Evolutionary conservation across 2,113 vertebrate species (phyloP), one percentile per base, ranked within the genome.

Genomic region (Seriola quinqueradiata): DNA sequence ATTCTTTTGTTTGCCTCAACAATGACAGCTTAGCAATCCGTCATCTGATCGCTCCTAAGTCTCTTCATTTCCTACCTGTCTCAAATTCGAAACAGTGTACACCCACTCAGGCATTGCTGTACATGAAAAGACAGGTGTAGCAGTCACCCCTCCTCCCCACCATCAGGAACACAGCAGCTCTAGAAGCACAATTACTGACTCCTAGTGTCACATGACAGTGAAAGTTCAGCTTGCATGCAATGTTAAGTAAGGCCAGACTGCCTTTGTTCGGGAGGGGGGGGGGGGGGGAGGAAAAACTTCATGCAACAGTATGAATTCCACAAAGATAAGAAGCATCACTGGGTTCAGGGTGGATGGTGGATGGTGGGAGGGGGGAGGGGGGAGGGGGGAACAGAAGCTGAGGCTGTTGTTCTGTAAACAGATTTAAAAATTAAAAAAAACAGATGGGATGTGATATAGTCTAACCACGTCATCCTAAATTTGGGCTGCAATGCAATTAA

Each of bases 1-100:
- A 79, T 87, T 72, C 84, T 84, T 91, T 93, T 93, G 87, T 90
- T 75, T 32, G 64, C 72, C 58, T 84, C 54, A 50, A 82, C 75
- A 84, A 87, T 79, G 77, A 87, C 61, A 70, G 44, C 60, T 81
- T 75, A 67, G 89, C 63, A 72, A 82, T 60, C 32, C 81, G 89
- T 92, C 89, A 90, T 78, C n/a, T 60, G 84, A 92, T 87, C 68
- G 16, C 67, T 42, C 63, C 58, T 8, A 19, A 85, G 67, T 70
- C 48, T 65, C 58, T 67, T 75, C 68, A 68, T 89, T 83, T 81
- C 54, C 72, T 83, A 38, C 44, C 74, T 54, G 23, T 71, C 71
- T 75, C 70, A 76, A 70, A 69, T 86, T 81, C 2, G 38, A 69
- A 71, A 85, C 63, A 0, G 44, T 61, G 73, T 32, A 61, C 64